Evolutionary conservation across 2,888 invertebrate genomes (phyloP), one percentile per base, ranked within the genome.

Genomic region (Nematopogon swammerdamellus): DNA sequence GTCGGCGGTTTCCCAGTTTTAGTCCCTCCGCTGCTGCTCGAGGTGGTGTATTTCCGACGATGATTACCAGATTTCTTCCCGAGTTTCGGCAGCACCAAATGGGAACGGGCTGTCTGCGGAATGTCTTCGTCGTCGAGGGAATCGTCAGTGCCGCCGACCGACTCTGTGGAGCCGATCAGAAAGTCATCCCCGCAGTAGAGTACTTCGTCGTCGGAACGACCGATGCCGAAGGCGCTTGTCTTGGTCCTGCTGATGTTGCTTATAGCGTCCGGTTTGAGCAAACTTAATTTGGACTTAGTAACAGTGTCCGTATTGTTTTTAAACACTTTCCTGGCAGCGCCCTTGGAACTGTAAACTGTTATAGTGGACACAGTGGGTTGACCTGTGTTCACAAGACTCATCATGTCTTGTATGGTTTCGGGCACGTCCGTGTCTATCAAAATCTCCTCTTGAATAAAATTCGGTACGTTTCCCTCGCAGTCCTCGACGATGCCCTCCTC

Each of bases 361-460:
- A 52, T 56, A 30, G 54, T 50, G 29, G 62, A 59, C 43, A 82
- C 61, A 14, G 83, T 83, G 5, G 82, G 76, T 52, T 70, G 63
- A 6, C 77, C 83, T 2, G 83, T 82, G 43, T 79, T 74, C 0
- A 84, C 80, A 54, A 72, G 69, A 44, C 68, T 74, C 20, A 84
- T 70, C 4, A 83, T 73, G 64, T 82, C 79, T 61, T 80, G 81
- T 46, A 82, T 79, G 52, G 70, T 74, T 1, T 79, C 72, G n/a
- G 82, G 77, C 54, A 81, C 81, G 58, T 83, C 74, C 30, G 54
- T 53, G 54, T 75, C 72, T 0, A 72, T 63, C 1, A 79, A 67
- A 49, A 80, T 67, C 62, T 79, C 77, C 56, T 76, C 76, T 49
- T 76, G 73, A 1, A 61, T 67, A 0, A 70, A 70, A 18, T 59